Percentiles rank a stretch among this genome's conserved stretches.
Evolutionary conservation across 2,797 vertebrate genomes (phyloP).

Genomic region (Fratercula arctica): DNA sequence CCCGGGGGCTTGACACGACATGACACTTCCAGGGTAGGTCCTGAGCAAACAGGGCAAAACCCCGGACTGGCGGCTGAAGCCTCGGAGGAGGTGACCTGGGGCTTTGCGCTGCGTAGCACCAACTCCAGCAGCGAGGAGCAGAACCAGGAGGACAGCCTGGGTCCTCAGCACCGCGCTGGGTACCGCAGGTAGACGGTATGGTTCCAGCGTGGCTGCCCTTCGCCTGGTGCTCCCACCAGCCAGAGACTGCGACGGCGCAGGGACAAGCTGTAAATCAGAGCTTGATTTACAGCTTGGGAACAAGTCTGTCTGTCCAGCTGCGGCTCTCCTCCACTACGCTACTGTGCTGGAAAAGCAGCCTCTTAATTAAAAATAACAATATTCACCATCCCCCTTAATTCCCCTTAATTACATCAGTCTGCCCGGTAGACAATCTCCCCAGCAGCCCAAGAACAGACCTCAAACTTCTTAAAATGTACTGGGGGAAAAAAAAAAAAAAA

Average conservation of each 20-base stretch:
- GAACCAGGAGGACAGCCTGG: neutral
- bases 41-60: neutral
- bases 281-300: neutral
- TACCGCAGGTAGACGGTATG: no score
- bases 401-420: neutral
- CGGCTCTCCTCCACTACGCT: accelerated
- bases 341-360: neutral
- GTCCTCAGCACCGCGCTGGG: accelerated
- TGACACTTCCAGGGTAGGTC: neutral
- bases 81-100: accelerated
- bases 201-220: neutral
- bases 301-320: neutral
- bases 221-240: neutral
- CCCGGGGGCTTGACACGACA: accelerated
- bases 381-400: neutral
- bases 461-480: neutral
- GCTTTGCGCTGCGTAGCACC: accelerated
- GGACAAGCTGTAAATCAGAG: neutral
- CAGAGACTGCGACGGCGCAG: accelerated
- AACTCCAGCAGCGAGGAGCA: neutral
- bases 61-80: accelerated
- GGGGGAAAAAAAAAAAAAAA: accelerated
- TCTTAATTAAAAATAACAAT: slow-evolving; percentile 27
- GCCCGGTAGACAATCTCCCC: neutral
- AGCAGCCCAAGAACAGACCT: neutral